Base-by-base conservation (phyloP, 2,113 vertebrate genomes). In the Arvicanthis niloticus region DNA sequence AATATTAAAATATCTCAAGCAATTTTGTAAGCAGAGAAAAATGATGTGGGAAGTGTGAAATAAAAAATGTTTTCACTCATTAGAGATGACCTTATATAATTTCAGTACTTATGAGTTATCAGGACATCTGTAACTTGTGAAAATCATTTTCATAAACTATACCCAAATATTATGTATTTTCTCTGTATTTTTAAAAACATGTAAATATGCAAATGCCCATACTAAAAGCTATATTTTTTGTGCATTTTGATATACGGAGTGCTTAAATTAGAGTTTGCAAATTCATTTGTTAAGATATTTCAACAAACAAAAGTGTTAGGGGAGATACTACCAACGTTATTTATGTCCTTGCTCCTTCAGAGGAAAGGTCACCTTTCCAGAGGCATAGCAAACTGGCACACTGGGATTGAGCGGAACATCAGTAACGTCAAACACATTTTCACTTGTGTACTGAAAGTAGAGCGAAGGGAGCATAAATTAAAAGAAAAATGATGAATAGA, bases 31-130 rank as follows among this genome's bases (percentile, higher is more conserved):
- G 92, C 81, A 94, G 58, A 95, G 58, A 85, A 95, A 91, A 85
- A 95, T 72, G 51, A 97, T 95, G 97, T 97, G 45, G 97, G 96
- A 97, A 97, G 96, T 97, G 96, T 81, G 95, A 97, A 98, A 96
- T 91, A 58, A 96, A 92, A 93, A 97, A 94, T 97, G 89, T 97
- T 98, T 97, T 97, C 86, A 87, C 89, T 97, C 91, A 97, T 97
- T 97, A 97, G 92, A 76, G 85, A 96, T 92, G 96, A 96, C 95
- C 97, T 96, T 97, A 92, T 19, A 95, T 94, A 96, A 62, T 89
- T 91, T 89, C 73, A 92, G 48, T 75, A 78, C 53, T 97, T 89
- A 78, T 12, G 92, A 89, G 95, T 94, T 97, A 98, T 97, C 95
- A 93, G 75, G 97, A 96, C 91, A 97, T 97, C 96, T 97, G 97